phyloP scores from a whole-genome alignment of 2,797 vertebrate genomes.

The Toxotes lorentzi region DNA sequence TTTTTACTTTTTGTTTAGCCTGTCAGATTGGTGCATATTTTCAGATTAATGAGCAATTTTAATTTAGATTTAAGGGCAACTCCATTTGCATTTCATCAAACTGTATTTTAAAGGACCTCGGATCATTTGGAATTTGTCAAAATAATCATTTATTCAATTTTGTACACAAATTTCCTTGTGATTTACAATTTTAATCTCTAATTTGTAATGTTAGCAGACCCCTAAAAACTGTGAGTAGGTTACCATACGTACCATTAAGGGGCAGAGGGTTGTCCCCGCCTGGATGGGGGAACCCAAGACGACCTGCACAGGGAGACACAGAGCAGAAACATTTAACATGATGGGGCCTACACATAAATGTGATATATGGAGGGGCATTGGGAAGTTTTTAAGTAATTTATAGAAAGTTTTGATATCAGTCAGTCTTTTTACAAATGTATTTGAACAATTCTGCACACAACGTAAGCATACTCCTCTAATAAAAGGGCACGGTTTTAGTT shows the following conservation, averaged over 20 bases:
- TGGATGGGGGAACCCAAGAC: conserved; percentile 90
- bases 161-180: not conserved
- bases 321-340: conserved; percentile 56
- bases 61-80: not conserved
- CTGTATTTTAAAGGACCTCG: not conserved
- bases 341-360: not conserved
- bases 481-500: not conserved
- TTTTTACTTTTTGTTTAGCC: not conserved
- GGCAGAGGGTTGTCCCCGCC: conserved; percentile 91
- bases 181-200: not conserved
- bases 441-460: conserved; percentile 16
- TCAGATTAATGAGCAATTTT: not conserved
- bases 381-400: not conserved
- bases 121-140: not conserved
- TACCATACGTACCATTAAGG: conserved; percentile 89
- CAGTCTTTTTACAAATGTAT: not conserved
- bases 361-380: not conserved
- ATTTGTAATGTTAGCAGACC: not conserved
- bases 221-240: not conserved
- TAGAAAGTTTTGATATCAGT: not conserved
- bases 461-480: conserved; percentile 1
- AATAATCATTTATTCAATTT: not conserved
- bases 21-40: not conserved
- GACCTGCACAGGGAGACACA: conserved; percentile 84
- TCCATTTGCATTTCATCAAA: not conserved